A percentile compares a stretch with the other conserved stretches of the same genome.
phyloP scores from a whole-genome alignment of 2,113 vertebrate species.

The Rhynchopsitta pachyrhyncha region DNA sequence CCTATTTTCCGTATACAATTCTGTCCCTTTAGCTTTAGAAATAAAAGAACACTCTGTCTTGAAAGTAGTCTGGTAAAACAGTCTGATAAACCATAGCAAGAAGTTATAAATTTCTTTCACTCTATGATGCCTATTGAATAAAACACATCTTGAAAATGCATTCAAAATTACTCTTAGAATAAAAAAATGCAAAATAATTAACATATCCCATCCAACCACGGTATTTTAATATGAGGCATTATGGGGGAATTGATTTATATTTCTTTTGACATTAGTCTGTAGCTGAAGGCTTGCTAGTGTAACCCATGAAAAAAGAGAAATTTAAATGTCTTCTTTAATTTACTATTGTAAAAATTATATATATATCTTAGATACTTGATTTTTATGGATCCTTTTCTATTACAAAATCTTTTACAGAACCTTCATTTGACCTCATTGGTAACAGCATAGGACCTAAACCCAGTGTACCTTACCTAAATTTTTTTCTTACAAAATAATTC shows the following conservation, averaged over 20 bases:
- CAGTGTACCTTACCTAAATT: not conserved
- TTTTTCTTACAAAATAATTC: not conserved
- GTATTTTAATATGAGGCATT: not conserved
- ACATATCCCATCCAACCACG: not conserved
- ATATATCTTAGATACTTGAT: not conserved
- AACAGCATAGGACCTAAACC: not conserved
- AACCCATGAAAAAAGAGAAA: not conserved
- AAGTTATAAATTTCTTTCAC: not conserved
- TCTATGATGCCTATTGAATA: not conserved
- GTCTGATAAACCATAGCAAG: not conserved
- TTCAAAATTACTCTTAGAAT: not conserved
- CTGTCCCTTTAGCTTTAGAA: not conserved
- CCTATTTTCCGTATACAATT: not conserved
- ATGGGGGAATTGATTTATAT: not conserved
- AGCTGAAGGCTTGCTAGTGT: not conserved
- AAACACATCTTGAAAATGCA: not conserved
- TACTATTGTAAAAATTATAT: not conserved
- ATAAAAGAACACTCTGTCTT: not conserved
- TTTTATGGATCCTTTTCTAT: not conserved
- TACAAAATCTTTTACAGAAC: not conserved
- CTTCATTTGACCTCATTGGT: not conserved
- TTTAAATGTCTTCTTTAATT: constrained; percentile 1
- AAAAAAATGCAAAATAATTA: not conserved
- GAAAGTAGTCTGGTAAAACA: not conserved
- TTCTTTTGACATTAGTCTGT: not conserved